These are phyloP conservation scores for fruit fly (Drosophila melanogaster) DNA, from an alignment of 1,140 invertebrate species.

Conservation along the genomic window Release_6_plus_ISO1_MT NT_033777.3:6322001-6322500, in stretches of 20 bases:
- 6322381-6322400: slow-evolving; percentile 29
- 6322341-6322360: slow-evolving; percentile 70
- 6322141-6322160: not conserved
- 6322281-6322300: too few relatives aligned
- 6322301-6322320: slow-evolving; percentile 9
- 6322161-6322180: not conserved
- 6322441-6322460: too few relatives aligned
- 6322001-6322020: slow-evolving; percentile 48
- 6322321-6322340: slow-evolving; percentile 65
- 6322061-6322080: slow-evolving; percentile 24
- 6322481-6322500: too few relatives aligned
- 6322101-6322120: slow-evolving; percentile 21
- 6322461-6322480: too few relatives aligned
- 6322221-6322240: not conserved
- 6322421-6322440: too few relatives aligned
- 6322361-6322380: slow-evolving; percentile 17
- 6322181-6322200: not conserved
- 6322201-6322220: too few relatives aligned
- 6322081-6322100: slow-evolving; percentile 17
- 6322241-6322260: too few relatives aligned
- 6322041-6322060: slow-evolving; percentile 8
- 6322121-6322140: not conserved
- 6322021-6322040: slow-evolving; percentile 9
- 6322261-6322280: too few relatives aligned
- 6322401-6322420: too few relatives aligned